Base-by-base conservation (phyloP, 1,140 invertebrate genomes). In the Cephus cinctus region DNA sequence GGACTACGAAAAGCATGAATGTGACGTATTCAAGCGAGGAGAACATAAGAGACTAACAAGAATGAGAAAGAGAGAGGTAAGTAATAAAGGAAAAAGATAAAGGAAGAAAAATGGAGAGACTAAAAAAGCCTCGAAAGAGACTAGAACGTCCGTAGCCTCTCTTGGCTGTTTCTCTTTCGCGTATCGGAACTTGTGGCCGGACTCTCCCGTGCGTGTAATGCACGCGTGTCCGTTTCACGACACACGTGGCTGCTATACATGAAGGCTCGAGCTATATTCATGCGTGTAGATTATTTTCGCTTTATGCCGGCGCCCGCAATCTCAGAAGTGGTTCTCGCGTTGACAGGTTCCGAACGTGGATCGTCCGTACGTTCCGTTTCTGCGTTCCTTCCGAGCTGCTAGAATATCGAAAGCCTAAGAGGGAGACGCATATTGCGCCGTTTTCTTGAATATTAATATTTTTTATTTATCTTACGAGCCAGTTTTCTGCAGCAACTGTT, bases 231-330 rank as follows among this genome's bases (percentile, higher is more conserved):
- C 15, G 15, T 3, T 20, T 23, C 18, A 15, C 39, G 39, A 9
- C 39, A 8, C 9, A 18, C 20, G 47, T 47, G 15, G 19, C 5
- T 21, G 23, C n/a, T n/a, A n/a, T n/a, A n/a, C 20, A 42, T 19
- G 36, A 22, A 12, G 36, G 43, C 32, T 27, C 30, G 39, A 27
- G 21, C n/a, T 36, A 9, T 1, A 23, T n/a, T n/a, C 9, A 19
- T 44, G 31, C 32, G 45, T 40, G 52, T 52, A 49, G 57, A 59
- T 63, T 65, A 65, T 65, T 65, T 65, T 65, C 52, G 60, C 62
- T 56, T 52, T 46, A 47, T 23, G 43, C 54, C 47, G n/a, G 55
- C 56, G 44, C 45, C 49, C 59, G 50, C 57, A 61, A 61, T 61
- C 56, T 61, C 50, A 61, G 56, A 61, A 61, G 58, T 61, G 46